These are phyloP conservation scores for Drosophila malerkotliana DNA, from an alignment of 1,140 invertebrate species.

Conservation along the genomic window DNA sequence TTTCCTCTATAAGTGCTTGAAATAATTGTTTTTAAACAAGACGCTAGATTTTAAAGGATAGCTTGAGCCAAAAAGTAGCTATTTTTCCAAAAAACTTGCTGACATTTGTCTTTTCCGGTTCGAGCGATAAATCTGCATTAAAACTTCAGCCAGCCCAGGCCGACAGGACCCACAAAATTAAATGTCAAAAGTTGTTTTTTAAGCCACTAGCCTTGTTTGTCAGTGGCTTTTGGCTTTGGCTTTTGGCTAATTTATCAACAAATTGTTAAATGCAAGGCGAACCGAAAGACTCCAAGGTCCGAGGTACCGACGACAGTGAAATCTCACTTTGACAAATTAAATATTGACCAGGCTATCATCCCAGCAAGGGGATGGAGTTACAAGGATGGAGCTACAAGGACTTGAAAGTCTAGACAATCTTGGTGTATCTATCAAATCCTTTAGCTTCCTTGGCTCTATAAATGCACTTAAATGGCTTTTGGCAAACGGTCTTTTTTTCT, in stretches of 20 bases:
- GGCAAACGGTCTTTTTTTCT: conserved; percentile 27
- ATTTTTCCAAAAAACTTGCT: too few species aligned
- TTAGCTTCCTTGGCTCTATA: conserved; percentile 39
- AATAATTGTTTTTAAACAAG: not conserved
- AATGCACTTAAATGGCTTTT: conserved; percentile 67
- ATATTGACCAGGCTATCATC: conserved; percentile 36
- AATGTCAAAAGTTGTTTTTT: conserved; percentile 60
- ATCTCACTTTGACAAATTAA: conserved; percentile 60
- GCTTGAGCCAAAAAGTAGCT: conserved; percentile 27
- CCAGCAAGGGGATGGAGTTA: not conserved
- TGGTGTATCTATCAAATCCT: conserved; percentile 33
- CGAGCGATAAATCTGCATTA: conserved; percentile 73
- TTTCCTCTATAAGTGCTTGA: not conserved
- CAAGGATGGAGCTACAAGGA: not conserved
- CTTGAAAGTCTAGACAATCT: conserved; percentile 17
- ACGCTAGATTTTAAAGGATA: not conserved
- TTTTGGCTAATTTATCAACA: conserved; percentile 72
- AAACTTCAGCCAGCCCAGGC: conserved; percentile 50
- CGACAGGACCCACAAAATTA: conserved; percentile 61
- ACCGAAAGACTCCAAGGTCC: too few species aligned
- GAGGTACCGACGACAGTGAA: conserved; percentile 22
- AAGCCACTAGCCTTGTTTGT: conserved; percentile 40
- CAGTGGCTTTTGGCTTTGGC: conserved; percentile 47
- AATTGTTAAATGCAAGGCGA: conserved; percentile 57
- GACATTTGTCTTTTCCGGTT: conserved; percentile 32